Evolutionary conservation across 2,797 vertebrate species (phyloP), one percentile per base, ranked within the genome.

Genomic region (Gymnoscopelus microlampas): DNA sequence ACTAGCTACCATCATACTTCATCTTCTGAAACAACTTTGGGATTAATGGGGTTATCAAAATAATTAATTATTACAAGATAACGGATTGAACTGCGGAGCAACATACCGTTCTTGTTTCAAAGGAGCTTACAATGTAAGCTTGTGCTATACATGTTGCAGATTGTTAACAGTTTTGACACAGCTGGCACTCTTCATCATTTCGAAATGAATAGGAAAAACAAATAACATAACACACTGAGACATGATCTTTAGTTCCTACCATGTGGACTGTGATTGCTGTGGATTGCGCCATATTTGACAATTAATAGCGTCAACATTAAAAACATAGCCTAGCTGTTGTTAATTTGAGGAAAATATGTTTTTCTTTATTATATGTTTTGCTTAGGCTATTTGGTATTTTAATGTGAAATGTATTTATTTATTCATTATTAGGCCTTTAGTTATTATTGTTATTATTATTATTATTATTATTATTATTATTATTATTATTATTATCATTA

Each of bases 121-220:
- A 91, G 76, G 66, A 86, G 85, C 84, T 91, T 73, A 82, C n/a
- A 76, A 51, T 74, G 66, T 83, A 91, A 90, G 79, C 81, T 72
- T 67, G 32, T 63, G 73, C 66, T 70, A 35, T 76, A 83, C 85
- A 81, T 81, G 85, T 80, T 84, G 80, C 79, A 79, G 81, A 74
- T 73, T 62, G 66, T n/a, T 47, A 58, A 0, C 73, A 74, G 58
- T 70, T 79, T 32, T 44, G 23, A 73, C 26, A 61, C 14, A 29
- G 15, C 59, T 44, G 8, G 10, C 26, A 61, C 32, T 63, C 13
- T 32, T 32, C 66, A n/a, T 60, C 49, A 53, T 55, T 5, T 67
- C 49, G 0, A 23, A 7, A 53, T 23, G 1, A 60, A 44, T 60
- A 5, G n/a, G 3, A 54, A 62, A 7, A 14, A 54, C 8, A 58